Percentiles rank a stretch among this genome's conserved stretches.
Conservation (phyloP, 2,797 vertebrate species). For the Anguilla megastoma region DNA sequence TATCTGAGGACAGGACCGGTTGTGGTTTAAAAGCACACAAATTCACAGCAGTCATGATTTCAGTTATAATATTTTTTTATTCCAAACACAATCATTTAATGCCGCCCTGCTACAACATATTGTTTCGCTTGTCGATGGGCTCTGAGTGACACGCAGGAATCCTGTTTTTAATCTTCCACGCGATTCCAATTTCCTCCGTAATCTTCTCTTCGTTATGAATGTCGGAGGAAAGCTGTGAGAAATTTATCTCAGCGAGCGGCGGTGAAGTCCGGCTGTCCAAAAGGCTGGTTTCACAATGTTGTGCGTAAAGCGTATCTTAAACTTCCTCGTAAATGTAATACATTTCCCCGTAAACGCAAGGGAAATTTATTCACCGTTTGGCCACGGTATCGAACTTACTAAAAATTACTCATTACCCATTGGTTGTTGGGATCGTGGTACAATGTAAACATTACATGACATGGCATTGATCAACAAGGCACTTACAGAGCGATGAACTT, state of each 20-base stretch:
- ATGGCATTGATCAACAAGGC: conserved; percentile 50
- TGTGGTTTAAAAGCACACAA: neutral
- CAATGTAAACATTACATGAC: conserved; percentile 55
- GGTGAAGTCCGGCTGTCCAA: neutral
- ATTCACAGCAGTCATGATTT: neutral
- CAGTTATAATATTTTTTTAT: neutral
- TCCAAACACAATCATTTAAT: neutral
- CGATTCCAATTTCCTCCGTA: neutral
- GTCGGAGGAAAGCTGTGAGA: neutral
- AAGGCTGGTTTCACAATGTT: conserved; percentile 44
- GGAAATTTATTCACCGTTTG: neutral
- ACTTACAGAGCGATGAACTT: conserved; percentile 61
- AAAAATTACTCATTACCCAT: conserved; percentile 39
- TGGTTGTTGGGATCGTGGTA: conserved; percentile 48
- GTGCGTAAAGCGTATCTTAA: conserved; percentile 60
- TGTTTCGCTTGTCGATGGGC: neutral
- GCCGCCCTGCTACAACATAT: neutral
- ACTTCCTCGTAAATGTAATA: no score
- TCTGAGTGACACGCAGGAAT: neutral
- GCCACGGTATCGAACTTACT: neutral
- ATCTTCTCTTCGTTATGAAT: neutral
- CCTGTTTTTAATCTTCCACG: neutral
- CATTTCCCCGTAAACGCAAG: conserved; percentile 30
- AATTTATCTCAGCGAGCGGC: neutral
- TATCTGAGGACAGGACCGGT: neutral